Percentiles rank a stretch among this genome's conserved stretches.
phyloP scores from a whole-genome alignment of 2,113 vertebrate species.

The Empidonax traillii region DNA sequence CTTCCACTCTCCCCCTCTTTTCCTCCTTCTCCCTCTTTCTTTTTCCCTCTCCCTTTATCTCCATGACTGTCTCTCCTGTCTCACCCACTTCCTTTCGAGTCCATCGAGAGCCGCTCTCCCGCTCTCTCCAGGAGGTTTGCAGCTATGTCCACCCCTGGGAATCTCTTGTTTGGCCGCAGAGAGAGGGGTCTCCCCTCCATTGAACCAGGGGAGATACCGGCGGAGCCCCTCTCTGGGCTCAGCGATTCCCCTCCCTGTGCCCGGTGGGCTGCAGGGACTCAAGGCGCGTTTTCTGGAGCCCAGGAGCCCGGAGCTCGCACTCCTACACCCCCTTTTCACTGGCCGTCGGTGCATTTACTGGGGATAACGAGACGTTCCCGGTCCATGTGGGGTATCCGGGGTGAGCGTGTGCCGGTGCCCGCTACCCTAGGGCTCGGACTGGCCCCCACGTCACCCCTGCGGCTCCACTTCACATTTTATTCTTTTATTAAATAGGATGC shows the following conservation, averaged over 20 bases:
- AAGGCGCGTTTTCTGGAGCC: not conserved
- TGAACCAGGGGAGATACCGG: not conserved
- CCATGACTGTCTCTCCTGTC: not conserved
- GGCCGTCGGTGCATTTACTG: not conserved
- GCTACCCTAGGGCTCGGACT: not conserved
- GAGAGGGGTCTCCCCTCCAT: not conserved
- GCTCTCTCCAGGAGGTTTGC: not conserved
- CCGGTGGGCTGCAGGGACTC: not conserved
- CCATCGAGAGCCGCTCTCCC: not conserved
- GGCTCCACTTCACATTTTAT: not conserved
- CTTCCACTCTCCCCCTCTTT: not conserved
- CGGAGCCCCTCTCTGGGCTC: rapidly evolving
- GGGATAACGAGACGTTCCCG: no score
- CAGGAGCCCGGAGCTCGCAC: not conserved
- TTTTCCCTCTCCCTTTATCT: not conserved
- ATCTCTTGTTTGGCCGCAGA: not conserved
- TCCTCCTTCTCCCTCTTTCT: not conserved
- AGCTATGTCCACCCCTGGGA: not conserved
- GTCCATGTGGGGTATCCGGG: not conserved
- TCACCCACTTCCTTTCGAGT: not conserved
- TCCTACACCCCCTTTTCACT: not conserved
- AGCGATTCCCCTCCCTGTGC: not conserved
- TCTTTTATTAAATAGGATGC: not conserved
- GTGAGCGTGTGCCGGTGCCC: not conserved
- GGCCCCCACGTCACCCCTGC: rapidly evolving